phyloP scores from a whole-genome alignment of 2,797 vertebrate species.

The Coendou prehensilis region DNA sequence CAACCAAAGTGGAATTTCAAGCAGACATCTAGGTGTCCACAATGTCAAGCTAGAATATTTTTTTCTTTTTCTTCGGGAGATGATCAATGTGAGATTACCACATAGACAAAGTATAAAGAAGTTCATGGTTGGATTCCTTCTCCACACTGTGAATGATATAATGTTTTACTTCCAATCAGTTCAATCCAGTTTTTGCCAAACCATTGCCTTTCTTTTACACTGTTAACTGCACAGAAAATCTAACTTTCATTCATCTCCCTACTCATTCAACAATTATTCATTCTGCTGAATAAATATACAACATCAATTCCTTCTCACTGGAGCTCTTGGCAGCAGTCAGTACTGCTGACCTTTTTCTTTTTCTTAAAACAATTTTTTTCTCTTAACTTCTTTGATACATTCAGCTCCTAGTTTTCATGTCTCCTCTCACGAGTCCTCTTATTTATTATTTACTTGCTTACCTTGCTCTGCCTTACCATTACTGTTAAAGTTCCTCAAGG shows the following conservation, averaged over 20 bases:
- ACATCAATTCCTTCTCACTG: not conserved
- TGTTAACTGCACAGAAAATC: not conserved
- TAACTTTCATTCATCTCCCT: not conserved
- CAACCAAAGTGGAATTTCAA: slow-evolving; percentile 14
- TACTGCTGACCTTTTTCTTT: not conserved
- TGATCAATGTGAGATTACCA: not conserved
- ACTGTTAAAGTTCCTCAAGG: not conserved
- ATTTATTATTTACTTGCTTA: not conserved
- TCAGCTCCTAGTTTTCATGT: not conserved
- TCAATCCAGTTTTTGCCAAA: slow-evolving; percentile 19
- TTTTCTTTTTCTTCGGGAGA: not conserved
- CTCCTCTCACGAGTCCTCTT: not conserved
- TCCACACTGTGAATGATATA: not conserved
- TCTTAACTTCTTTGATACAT: not conserved
- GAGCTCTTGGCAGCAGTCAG: not conserved
- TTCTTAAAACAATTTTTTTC: not conserved
- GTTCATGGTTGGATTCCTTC: not conserved
- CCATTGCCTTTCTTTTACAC: not conserved
- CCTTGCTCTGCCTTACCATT: not conserved
- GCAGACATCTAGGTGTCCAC: not conserved
- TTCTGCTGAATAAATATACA: not conserved
- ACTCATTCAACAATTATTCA: not conserved
- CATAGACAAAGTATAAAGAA: not conserved
- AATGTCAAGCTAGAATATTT: not conserved
- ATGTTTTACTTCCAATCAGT: not conserved